Percentiles rank a stretch among this genome's conserved stretches.
Evolutionary conservation across 2,797 vertebrate species (phyloP).

Genomic region (Anguilla pacifica): DNA sequence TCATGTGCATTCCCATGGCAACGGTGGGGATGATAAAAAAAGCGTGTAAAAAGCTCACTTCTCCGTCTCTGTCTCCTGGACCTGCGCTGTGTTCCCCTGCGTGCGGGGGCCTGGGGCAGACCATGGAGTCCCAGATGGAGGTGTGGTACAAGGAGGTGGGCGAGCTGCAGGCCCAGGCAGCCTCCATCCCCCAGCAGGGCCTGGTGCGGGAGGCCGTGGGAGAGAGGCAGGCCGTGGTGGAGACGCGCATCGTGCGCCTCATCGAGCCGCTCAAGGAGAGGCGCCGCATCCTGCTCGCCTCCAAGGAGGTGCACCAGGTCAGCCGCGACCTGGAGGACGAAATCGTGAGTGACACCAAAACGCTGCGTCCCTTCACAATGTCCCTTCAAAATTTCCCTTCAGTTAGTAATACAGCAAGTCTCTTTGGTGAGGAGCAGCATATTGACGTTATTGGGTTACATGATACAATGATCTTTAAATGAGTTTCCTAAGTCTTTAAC

Average conservation of each 20-base stretch:
- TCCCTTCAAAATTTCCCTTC: background rate
- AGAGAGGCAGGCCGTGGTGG: conserved; percentile 77
- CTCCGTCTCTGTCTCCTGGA: conserved; percentile 41
- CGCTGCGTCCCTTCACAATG: background rate
- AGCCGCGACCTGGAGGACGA: conserved; percentile 91
- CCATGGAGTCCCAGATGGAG: conserved; percentile 90
- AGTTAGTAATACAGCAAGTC: background rate
- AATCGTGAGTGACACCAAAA: conserved; percentile 75
- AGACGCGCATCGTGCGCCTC: conserved; percentile 85
- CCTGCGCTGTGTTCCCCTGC: background rate
- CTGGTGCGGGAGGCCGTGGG: conserved; percentile 75
- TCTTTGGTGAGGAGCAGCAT: background rate
- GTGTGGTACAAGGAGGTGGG: conserved; percentile 89
- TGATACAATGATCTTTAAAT: background rate
- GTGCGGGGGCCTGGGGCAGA: conserved; percentile 64
- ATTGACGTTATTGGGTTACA: background rate
- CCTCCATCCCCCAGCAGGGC: conserved; percentile 79
- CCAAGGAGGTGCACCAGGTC: conserved; percentile 92
- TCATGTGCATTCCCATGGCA: background rate
- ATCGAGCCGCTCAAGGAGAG: conserved; percentile 91
- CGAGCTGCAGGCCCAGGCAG: conserved; percentile 81
- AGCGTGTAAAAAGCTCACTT: background rate
- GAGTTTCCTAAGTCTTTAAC: background rate
- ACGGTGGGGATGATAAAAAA: background rate
- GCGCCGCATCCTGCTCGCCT: conserved; percentile 84